Evolutionary conservation across 2,888 invertebrate species (phyloP).

Genomic region (Mesoligia furuncula): DNA sequence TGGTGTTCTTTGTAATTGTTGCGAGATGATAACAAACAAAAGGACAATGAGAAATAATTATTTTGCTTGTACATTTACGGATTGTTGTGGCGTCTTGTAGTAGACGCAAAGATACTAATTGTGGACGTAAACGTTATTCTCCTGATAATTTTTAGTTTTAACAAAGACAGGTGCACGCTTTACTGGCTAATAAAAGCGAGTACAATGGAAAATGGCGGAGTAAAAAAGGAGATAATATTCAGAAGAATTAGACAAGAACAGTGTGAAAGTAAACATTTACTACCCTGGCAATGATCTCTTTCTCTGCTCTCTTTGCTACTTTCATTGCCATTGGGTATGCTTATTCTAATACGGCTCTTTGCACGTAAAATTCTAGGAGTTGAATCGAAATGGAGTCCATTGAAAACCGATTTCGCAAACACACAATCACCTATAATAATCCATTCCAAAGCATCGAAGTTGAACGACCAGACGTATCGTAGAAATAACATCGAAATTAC

Average conservation of each 20-base stretch:
- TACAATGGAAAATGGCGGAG: constrained; percentile 24
- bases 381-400: constrained; percentile 21
- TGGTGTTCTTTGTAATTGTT: constrained; percentile 61
- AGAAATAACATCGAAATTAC: constrained; percentile 68
- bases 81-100: constrained; percentile 67
- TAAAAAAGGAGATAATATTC: constrained; percentile 25
- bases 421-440: constrained; percentile 58
- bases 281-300: not conserved
- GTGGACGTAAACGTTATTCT: constrained; percentile 67
- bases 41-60: constrained; percentile 77
- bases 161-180: constrained; percentile 60
- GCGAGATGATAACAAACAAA: constrained; percentile 76
- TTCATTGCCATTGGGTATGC: not conserved
- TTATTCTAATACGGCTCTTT: not conserved
- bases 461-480: constrained; percentile 66
- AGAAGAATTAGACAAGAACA: constrained; percentile 29
- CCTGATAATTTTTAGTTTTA: constrained; percentile 64
- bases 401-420: constrained; percentile 35
- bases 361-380: constrained; percentile 5
- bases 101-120: constrained; percentile 75
- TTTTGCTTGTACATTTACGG: constrained; percentile 72
- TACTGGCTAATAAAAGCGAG: constrained; percentile 43
- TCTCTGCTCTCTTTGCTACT: not conserved
- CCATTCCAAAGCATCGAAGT: constrained; percentile 66
- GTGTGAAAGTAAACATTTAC: constrained; percentile 15